Evolutionary conservation across 2,888 invertebrate species (phyloP).

Genomic region (Vannuccia rotundouncinata): DNA sequence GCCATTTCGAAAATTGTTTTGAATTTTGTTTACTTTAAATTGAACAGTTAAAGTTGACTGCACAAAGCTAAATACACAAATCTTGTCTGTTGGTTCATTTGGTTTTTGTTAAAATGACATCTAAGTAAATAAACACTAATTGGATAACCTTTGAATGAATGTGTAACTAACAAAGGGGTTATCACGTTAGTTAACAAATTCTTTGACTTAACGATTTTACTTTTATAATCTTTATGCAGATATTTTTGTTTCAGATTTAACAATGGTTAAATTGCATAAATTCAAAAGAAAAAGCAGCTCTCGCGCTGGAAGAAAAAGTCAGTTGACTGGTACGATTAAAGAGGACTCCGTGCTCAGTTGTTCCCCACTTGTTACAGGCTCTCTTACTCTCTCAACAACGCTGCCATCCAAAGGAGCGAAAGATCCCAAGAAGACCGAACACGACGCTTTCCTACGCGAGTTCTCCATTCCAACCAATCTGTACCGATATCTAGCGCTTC

Average conservation of each 20-base stretch:
- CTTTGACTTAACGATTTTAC: too few species aligned
- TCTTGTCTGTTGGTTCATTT: too few species aligned
- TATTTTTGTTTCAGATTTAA: not conserved
- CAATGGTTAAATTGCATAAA: not conserved
- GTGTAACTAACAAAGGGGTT: too few species aligned
- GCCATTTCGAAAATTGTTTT: too few species aligned
- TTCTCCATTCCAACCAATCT: slow-evolving; percentile 39
- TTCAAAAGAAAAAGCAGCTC: not conserved
- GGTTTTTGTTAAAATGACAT: too few species aligned
- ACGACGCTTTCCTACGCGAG: slow-evolving; percentile 33
- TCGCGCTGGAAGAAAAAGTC: not conserved
- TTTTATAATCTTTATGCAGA: too few species aligned
- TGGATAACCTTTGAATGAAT: too few species aligned
- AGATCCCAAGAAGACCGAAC: slow-evolving; percentile 7
- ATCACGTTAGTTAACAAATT: too few species aligned
- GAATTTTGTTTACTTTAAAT: too few species aligned
- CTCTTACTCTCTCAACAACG: not conserved
- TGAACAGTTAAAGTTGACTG: too few species aligned
- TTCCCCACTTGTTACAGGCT: not conserved
- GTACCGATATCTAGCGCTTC: slow-evolving; percentile 37
- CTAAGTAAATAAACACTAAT: too few species aligned
- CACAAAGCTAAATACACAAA: too few species aligned
- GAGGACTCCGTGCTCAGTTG: not conserved
- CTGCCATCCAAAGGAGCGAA: not conserved
- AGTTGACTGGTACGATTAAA: not conserved